Evolutionary conservation across 2,113 vertebrate genomes (phyloP).

Genomic region (Irena cyanogastra): DNA sequence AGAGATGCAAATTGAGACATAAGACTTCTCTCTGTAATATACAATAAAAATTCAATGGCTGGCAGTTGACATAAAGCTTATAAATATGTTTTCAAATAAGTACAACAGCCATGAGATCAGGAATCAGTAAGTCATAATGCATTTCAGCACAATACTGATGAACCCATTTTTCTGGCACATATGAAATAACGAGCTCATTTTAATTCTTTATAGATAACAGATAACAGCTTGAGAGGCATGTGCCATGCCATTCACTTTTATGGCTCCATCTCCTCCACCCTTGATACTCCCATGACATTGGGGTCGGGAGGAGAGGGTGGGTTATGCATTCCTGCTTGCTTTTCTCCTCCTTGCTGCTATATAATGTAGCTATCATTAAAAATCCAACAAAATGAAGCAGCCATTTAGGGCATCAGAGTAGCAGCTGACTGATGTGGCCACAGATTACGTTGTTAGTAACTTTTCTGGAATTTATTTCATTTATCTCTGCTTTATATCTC

Average conservation of each 20-base stretch:
- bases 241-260: slow-evolving; percentile 19
- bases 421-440: slow-evolving; percentile 28
- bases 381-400: background rate
- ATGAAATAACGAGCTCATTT: slow-evolving; percentile 49
- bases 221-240: slow-evolving; percentile 44
- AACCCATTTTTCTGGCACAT: background rate
- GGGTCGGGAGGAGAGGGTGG: background rate
- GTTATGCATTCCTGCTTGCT: background rate
- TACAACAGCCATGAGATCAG: slow-evolving; percentile 37
- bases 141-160: slow-evolving; percentile 18
- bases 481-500: slow-evolving; percentile 28
- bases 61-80: slow-evolving; percentile 38
- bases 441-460: slow-evolving; percentile 17
- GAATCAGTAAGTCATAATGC: slow-evolving; percentile 40
- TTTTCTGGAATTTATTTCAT: slow-evolving; percentile 18
- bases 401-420: background rate
- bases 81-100: slow-evolving; percentile 61
- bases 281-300: background rate
- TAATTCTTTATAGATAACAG: slow-evolving; percentile 57
- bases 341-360: background rate
- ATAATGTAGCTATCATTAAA: background rate
- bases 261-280: background rate
- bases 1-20: slow-evolving; percentile 44
- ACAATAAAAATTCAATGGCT: slow-evolving; percentile 63
- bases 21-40: slow-evolving; percentile 27